These are phyloP conservation scores for Drosophila truncata DNA, from an alignment of 1,140 invertebrate species.

Conservation along the genomic window DNA sequence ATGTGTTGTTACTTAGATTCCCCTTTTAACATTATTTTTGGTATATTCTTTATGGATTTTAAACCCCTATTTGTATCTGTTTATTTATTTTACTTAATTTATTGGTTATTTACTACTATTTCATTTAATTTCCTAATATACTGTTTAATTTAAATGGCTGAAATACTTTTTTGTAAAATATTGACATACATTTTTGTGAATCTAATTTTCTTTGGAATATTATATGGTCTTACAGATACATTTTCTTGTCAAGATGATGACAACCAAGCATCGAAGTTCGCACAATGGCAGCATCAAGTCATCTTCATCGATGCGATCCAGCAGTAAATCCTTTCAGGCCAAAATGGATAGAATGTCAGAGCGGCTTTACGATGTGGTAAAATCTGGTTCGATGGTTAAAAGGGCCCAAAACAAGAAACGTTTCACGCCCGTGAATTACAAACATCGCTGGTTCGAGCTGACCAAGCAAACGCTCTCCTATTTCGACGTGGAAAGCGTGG, in stretches of 20 bases:
- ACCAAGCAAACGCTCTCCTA: constrained; percentile 91
- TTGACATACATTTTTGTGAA: constrained; percentile 21
- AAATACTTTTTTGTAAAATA: not conserved
- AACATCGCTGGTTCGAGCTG: constrained; percentile 93
- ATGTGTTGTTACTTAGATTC: too few relatives aligned
- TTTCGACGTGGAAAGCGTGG: constrained; percentile 91
- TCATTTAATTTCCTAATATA: too few relatives aligned
- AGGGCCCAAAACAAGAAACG: constrained; percentile 94
- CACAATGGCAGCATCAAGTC: constrained; percentile 74
- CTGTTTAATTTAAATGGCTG: not conserved
- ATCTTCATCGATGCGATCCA: constrained; percentile 65
- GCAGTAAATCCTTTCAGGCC: constrained; percentile 76
- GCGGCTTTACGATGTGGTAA: constrained; percentile 77
- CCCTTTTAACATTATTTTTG: too few relatives aligned
- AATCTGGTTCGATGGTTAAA: constrained; percentile 93
- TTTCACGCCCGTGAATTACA: constrained; percentile 94
- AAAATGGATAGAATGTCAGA: constrained; percentile 83
- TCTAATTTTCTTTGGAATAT: constrained; percentile 9
- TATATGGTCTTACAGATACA: constrained; percentile 29
- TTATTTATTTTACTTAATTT: too few relatives aligned
- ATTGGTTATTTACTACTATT: too few relatives aligned
- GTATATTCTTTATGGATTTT: too few relatives aligned
- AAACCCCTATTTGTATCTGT: too few relatives aligned
- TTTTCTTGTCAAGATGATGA: constrained; percentile 47
- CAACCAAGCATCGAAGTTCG: constrained; percentile 60